These are phyloP conservation scores for Hydractinia echinata DNA, from an alignment of 30 jellyfish, hydroid and myxozoan species.

Conservation along the genomic window DNA sequence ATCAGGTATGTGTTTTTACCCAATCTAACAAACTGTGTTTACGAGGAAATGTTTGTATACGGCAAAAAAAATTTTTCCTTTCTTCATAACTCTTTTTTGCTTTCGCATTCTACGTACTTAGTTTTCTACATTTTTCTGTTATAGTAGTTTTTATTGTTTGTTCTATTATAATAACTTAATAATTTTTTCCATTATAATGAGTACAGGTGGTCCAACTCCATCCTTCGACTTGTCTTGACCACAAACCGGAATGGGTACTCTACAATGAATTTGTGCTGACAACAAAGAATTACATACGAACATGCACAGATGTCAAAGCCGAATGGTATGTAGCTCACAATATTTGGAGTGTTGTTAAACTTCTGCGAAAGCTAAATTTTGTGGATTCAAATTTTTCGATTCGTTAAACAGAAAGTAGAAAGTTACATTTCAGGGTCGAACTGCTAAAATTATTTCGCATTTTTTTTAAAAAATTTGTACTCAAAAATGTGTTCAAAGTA, in stretches of 20 bases:
- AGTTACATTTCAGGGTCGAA: no score
- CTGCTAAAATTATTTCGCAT: no score
- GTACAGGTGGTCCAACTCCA: conserved; percentile 92
- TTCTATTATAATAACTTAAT: neutral
- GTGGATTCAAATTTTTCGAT: no score
- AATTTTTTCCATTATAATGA: neutral
- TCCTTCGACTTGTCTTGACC: conserved; percentile 97
- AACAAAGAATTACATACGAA: conserved; percentile 94
- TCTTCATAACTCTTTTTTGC: neutral
- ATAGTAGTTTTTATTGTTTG: no score
- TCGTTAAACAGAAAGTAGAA: no score
- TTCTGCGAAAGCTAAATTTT: no score
- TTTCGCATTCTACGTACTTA: neutral
- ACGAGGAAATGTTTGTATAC: no score
- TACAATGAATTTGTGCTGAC: conserved; percentile 97
- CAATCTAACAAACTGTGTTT: no score
- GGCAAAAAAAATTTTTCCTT: neutral
- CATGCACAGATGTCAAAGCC: conserved; percentile 97
- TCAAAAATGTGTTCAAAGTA: no score
- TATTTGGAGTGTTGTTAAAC: neutral
- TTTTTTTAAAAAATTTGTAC: no score
- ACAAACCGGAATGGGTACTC: conserved; percentile 99
- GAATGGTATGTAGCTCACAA: conserved; percentile 65
- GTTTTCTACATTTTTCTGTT: no score
- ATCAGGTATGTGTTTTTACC: conserved; percentile 57